Evolutionary conservation across 1,140 invertebrate species (phyloP).

Genomic region (Dufourea novaeangliae): DNA sequence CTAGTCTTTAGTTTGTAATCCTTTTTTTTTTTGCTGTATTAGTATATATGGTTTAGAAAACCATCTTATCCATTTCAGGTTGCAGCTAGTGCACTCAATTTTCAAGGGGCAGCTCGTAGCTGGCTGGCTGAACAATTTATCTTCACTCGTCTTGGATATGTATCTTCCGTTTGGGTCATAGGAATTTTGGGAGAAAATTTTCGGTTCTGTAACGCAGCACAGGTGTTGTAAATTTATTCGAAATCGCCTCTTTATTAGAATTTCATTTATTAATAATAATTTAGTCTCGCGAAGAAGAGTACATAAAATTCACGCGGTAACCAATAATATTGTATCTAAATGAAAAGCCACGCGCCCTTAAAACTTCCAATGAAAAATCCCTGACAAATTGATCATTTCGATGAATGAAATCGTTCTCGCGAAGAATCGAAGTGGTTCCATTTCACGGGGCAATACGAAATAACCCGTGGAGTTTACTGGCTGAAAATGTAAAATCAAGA

Average conservation of each 20-base stretch:
- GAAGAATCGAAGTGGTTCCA: no score
- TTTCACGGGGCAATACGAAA: no score
- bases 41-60: neutral
- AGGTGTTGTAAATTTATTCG: conserved; percentile 13
- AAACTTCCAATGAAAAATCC: no score
- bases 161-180: conserved; percentile 28
- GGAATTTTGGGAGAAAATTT: conserved; percentile 20
- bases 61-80: neutral
- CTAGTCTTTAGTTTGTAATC: no score
- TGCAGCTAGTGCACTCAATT: neutral
- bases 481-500: neutral
- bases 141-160: conserved; percentile 29
- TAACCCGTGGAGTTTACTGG: no score
- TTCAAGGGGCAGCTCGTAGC: neutral
- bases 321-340: no score
- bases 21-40: no score
- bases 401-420: no score
- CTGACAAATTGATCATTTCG: no score
- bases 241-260: neutral
- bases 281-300: no score
- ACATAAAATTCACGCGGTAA: no score
- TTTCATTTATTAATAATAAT: conserved; percentile 6
- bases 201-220: neutral
- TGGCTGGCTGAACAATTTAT: conserved; percentile 9
- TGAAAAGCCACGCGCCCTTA: no score